A percentile compares a stretch with the other conserved stretches of the same genome.
phyloP scores from a whole-genome alignment of 2,888 invertebrate species.

The Erebia aethiops region DNA sequence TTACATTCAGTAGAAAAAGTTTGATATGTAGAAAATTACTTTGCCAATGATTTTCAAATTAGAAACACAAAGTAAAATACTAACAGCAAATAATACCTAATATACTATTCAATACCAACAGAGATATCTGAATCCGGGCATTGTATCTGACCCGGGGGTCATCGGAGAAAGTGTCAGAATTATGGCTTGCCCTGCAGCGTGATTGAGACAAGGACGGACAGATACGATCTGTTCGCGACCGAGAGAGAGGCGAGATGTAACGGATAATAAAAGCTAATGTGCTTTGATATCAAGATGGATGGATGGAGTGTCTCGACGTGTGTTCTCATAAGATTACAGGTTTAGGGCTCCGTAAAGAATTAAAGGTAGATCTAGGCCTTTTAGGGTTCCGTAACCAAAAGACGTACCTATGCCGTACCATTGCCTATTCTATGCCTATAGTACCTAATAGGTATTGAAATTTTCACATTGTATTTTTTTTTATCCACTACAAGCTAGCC shows the following conservation, averaged over 20 bases:
- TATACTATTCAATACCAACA: slow-evolving; percentile 15
- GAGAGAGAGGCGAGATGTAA: slow-evolving; percentile 27
- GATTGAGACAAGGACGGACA: slow-evolving; percentile 34
- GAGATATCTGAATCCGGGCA: slow-evolving; percentile 40
- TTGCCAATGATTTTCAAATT: too few relatives aligned
- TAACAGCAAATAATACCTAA: neutral
- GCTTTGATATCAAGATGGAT: slow-evolving; percentile 35
- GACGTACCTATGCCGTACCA: too few relatives aligned
- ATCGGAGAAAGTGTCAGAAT: slow-evolving; percentile 70
- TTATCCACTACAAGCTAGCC: too few relatives aligned
- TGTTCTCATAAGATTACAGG: slow-evolving; percentile 28
- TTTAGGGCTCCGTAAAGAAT: slow-evolving; percentile 15
- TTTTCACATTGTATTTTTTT: too few relatives aligned
- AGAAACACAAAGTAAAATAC: too few relatives aligned
- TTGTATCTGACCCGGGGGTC: slow-evolving; percentile 58
- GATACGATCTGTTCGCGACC: slow-evolving; percentile 15
- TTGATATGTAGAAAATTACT: too few relatives aligned
- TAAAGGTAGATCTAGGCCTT: neutral
- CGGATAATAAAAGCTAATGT: slow-evolving; percentile 27
- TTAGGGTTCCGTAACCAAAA: too few relatives aligned
- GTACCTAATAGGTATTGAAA: too few relatives aligned
- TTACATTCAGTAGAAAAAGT: too few relatives aligned
- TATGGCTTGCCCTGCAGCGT: slow-evolving; percentile 53
- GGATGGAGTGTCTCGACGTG: slow-evolving; percentile 24
- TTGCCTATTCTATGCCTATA: too few relatives aligned